Evolutionary conservation across 2,113 vertebrate genomes (phyloP), one percentile per base, ranked within the genome.

Genomic region (Struthio camelus): DNA sequence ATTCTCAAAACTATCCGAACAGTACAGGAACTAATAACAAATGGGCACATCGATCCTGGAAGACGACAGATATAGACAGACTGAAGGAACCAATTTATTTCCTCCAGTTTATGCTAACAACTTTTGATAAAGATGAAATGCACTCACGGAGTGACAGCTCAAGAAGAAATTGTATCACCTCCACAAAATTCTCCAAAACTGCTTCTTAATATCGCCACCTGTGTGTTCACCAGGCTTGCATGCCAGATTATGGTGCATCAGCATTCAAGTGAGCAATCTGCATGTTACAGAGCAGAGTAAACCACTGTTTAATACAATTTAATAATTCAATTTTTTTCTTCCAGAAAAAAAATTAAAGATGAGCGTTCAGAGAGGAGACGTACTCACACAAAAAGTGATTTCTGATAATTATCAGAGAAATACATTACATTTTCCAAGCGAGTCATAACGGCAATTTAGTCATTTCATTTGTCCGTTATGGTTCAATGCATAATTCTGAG

Each of bases 211-310:
- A 38, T 22, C 34, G 28, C 51, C 22, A 25, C 7, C 20, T 30
- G 36, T 3, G 4, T 6, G 25, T 27, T 30, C n/a, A 40, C 24
- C 5, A 24, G 19, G 27, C 14, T 8, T 14, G 22, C 32, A 24
- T 16, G 18, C 11, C 3, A 2, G 5, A 13, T 23, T 14, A 14
- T 3, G 23, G 46, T 6, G 30, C 53, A 10, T 22, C 42, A 44
- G 14, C 23, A 3, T 23, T 48, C 22, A 0, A 42, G 30, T 8
- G 2, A 61, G 24, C 14, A 27, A 28, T 20, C 53, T 42, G 8
- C 5, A 10, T 0, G 0, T 25, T 27, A 18, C 2, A 23, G 4
- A 28, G 24, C 6, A 54, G 56, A 17, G 25, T 18, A 81, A 79
- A 44, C 5, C 15, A 50, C 8, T 11, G 25, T 34, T 27, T n/a